phyloP scores from a whole-genome alignment of 1,140 invertebrate species.

The Pygmarrhopalites habei region DNA sequence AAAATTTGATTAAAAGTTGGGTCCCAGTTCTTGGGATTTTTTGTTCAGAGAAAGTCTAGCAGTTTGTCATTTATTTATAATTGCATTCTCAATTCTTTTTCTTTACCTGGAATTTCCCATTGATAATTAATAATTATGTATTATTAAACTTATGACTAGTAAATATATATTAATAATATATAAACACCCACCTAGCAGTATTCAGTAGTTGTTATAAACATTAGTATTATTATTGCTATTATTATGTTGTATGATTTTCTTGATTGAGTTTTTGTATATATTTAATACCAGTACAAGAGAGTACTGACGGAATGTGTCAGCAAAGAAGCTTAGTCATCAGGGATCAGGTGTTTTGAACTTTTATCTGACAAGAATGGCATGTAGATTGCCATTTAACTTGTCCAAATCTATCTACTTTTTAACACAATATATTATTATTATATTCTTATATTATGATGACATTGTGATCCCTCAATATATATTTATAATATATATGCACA shows the following conservation, averaged over 20 bases:
- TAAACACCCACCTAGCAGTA: background rate
- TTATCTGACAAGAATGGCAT: too few relatives aligned
- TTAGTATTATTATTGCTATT: background rate
- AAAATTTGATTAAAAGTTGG: conserved; percentile 20
- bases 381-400: too few relatives aligned
- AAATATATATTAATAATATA: background rate
- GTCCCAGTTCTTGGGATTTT: conserved; percentile 34
- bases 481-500: too few relatives aligned
- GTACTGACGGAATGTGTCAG: too few relatives aligned
- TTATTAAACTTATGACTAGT: conserved; percentile 11
- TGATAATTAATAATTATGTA: background rate
- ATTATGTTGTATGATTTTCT: too few relatives aligned
- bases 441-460: too few relatives aligned
- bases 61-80: conserved; percentile 4
- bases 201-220: background rate
- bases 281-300: too few relatives aligned
- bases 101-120: background rate
- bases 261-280: too few relatives aligned
- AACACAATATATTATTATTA: too few relatives aligned
- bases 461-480: too few relatives aligned
- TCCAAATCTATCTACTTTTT: too few relatives aligned
- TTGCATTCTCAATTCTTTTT: conserved; percentile 15
- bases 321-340: background rate
- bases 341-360: conserved; percentile 6
- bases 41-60: conserved; percentile 17